These are phyloP conservation scores for Aphrophora alni DNA, from an alignment of 2,888 invertebrate genomes.

Conservation along the genomic window DNA sequence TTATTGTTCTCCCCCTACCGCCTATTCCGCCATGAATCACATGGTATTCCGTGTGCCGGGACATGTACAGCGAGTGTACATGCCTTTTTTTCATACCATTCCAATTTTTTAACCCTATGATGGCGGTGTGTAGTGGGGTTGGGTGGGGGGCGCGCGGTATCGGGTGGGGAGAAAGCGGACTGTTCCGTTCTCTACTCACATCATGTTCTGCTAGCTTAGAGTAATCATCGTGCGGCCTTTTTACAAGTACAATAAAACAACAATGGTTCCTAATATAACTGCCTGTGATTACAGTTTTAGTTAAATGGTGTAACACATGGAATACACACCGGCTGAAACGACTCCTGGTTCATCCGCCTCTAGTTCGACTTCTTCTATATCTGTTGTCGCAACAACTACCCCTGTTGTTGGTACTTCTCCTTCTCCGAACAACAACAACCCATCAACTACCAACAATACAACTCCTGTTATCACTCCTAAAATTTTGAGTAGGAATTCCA, in stretches of 20 bases:
- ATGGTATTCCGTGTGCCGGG: background rate
- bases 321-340: background rate
- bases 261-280: background rate
- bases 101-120: background rate
- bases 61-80: background rate
- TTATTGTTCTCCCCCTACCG: background rate
- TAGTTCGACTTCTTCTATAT: background rate
- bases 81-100: background rate
- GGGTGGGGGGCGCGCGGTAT: background rate
- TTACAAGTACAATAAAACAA: background rate
- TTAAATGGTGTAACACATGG: background rate
- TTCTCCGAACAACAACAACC: background rate
- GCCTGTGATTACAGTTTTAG: background rate
- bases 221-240: background rate
- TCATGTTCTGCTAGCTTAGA: background rate
- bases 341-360: background rate
- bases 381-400: background rate
- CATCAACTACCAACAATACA: background rate
- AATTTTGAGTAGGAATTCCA: background rate
- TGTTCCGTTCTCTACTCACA: background rate
- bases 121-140: background rate
- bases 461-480: background rate
- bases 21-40: background rate
- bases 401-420: background rate
- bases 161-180: background rate